Base-by-base conservation (phyloP, 2,797 vertebrate species). In the Molossus alvarezi region DNA sequence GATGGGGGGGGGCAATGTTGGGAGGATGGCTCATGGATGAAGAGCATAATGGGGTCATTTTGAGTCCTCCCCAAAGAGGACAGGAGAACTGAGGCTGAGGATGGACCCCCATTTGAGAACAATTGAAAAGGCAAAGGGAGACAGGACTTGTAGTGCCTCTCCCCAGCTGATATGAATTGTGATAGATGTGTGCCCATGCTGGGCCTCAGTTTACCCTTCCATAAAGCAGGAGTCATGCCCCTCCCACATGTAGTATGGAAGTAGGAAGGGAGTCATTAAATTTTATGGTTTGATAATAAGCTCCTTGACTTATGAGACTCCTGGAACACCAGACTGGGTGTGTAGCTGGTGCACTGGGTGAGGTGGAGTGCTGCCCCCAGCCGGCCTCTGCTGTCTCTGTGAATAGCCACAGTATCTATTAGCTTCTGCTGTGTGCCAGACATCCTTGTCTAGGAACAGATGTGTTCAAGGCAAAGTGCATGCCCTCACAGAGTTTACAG, bases 181-280 rank as follows among this genome's bases (percentile, higher is more conserved):
- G 88, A 91, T n/a, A 48, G 5, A n/a, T 23, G 53, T 51, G 20
- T 57, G 23, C 64, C 88, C 79, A 13, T 62, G 10, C 73, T 64
- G 60, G 69, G 60, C 83, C 64, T 97, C 90, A 88, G 88, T 85
- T 86, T 93, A 86, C 62, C 60, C 45, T 96, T 91, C 64, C 45
- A 20, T 92, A 92, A 96, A 88, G 55, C 65, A 87, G 37, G 64
- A 96, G 55, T 89, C 23, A 7, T 94, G 81, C 45, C 58, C 51
- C 64, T 92, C 92, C 90, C 92, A 82, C 81, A 21, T 45, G n/a
- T 69, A 27, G 15, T 82, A 91, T 95, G 62, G 62, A 96, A 76
- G 88, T 88, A 96, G 92, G 91, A 96, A 92, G 85, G 82, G 88
- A 91, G 90, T 97, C 75, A 96, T 97, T 96, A 91, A 58, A 27